These are phyloP conservation scores for Bombyx mandarina DNA, from an alignment of 1,140 invertebrate species.

Conservation along the genomic window DNA sequence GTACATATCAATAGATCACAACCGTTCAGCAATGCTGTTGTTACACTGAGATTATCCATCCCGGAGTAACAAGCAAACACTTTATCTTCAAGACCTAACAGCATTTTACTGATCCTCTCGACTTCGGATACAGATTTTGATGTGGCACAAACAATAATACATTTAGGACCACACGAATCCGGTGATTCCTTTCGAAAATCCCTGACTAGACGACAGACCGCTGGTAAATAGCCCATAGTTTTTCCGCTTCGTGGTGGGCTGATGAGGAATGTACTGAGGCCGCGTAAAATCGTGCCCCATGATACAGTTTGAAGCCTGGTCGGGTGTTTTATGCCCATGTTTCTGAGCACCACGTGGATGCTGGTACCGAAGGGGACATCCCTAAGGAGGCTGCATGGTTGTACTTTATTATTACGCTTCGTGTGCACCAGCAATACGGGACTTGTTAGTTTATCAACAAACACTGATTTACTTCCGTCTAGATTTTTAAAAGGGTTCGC, in stretches of 20 bases:
- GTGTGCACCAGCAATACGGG: conserved; percentile 53
- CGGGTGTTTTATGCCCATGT: conserved; percentile 31
- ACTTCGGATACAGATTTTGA: conserved; percentile 38
- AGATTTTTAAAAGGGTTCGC: conserved; percentile 52
- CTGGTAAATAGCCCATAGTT: conserved; percentile 68
- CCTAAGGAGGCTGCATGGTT: conserved; percentile 30
- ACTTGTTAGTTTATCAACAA: conserved; percentile 48
- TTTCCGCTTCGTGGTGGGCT: conserved; percentile 61
- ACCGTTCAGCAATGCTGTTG: conserved; percentile 41
- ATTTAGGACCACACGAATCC: conserved; percentile 32
- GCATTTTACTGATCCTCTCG: conserved; percentile 31
- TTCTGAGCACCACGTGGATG: conserved; percentile 33
- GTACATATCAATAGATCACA: conserved; percentile 51
- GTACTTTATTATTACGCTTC: conserved; percentile 41
- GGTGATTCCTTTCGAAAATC: conserved; percentile 25
- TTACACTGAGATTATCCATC: conserved; percentile 34
- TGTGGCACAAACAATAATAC: conserved; percentile 54
- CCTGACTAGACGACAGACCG: conserved; percentile 51
- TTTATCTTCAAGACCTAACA: conserved; percentile 27
- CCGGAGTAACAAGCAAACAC: conserved; percentile 47
- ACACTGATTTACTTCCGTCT: conserved; percentile 39
- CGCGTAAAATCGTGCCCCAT: conserved; percentile 62
- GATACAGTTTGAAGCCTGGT: conserved; percentile 62
- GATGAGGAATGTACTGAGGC: conserved; percentile 61
- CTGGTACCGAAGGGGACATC: conserved; percentile 41